These are phyloP conservation scores for Lophochroa leadbeateri DNA, from an alignment of 2,113 vertebrate species.

Conservation along the genomic window DNA sequence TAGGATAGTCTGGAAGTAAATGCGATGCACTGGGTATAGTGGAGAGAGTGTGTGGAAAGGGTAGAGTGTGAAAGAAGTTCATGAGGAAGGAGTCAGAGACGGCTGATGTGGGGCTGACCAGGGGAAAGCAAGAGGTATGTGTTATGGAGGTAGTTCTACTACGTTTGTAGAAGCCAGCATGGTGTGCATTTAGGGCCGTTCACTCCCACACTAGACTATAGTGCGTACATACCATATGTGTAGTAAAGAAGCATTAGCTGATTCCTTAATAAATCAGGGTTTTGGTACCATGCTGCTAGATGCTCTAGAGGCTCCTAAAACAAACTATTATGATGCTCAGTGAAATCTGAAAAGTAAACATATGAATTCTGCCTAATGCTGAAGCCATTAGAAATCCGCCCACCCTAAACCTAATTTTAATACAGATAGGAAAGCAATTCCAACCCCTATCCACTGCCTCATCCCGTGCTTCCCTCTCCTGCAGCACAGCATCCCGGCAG, in stretches of 20 bases:
- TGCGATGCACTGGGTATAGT: accelerated
- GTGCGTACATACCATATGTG: accelerated
- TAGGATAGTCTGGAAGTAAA: neutral
- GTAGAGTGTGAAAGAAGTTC: neutral
- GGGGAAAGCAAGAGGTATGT: neutral
- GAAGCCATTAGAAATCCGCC: neutral
- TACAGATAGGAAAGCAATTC: neutral
- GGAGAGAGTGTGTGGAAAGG: neutral
- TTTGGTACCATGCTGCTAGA: neutral
- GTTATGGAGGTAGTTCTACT: neutral
- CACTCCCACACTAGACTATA: too few relatives aligned
- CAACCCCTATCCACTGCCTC: too few relatives aligned
- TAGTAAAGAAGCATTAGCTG: neutral
- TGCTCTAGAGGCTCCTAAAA: neutral
- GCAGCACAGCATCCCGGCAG: too few relatives aligned
- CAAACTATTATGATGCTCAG: neutral
- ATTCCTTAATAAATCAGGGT: neutral
- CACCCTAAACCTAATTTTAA: slow-evolving; percentile 24
- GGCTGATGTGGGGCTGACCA: neutral
- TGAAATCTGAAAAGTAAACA: slow-evolving; percentile 33
- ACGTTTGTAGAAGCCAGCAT: neutral
- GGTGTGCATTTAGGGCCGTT: neutral
- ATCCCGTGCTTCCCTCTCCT: too few relatives aligned
- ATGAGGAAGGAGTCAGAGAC: neutral
- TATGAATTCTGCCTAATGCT: neutral